Conservation (phyloP, 2,797 vertebrate genomes). For the Carduelis carduelis region DNA sequence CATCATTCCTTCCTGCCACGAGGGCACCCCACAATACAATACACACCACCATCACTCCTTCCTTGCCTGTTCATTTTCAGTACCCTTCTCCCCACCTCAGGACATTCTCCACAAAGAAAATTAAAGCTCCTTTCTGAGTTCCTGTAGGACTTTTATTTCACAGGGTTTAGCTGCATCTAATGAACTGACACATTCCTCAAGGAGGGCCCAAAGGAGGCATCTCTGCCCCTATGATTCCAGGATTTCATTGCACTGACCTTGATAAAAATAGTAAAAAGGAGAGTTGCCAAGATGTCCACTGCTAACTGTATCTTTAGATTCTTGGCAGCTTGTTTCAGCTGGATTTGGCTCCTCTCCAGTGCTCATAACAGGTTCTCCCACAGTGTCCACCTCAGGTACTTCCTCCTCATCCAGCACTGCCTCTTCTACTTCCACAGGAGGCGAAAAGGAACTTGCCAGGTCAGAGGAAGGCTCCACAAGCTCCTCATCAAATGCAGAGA, state of each 20-base stretch:
- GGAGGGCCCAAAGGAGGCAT: not conserved
- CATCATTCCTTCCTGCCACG: not conserved
- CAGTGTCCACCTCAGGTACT: constrained; percentile 31
- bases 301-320: constrained; percentile 34
- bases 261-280: constrained; percentile 97
- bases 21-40: not conserved
- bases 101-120: not conserved
- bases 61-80: not conserved
- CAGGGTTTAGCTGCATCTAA: not conserved
- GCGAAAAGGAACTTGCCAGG: constrained; percentile 57
- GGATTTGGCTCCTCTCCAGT: constrained; percentile 46
- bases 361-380: not conserved
- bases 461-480: constrained; percentile 65
- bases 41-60: not conserved
- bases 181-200: not conserved
- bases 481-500: constrained; percentile 91
- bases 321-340: constrained; percentile 52
- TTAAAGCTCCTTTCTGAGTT: not conserved
- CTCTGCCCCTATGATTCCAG: not conserved
- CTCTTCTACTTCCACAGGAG: constrained; percentile 75
- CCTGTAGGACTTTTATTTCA: not conserved
- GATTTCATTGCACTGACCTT: constrained; percentile 80
- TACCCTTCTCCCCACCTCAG: not conserved
- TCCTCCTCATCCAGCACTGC: constrained; percentile 56
- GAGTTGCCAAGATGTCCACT: constrained; percentile 72